A percentile compares a stretch with the other conserved stretches of the same genome.
Evolutionary conservation across 2,888 invertebrate species (phyloP).

Genomic region (Ecliptopera silaceata): DNA sequence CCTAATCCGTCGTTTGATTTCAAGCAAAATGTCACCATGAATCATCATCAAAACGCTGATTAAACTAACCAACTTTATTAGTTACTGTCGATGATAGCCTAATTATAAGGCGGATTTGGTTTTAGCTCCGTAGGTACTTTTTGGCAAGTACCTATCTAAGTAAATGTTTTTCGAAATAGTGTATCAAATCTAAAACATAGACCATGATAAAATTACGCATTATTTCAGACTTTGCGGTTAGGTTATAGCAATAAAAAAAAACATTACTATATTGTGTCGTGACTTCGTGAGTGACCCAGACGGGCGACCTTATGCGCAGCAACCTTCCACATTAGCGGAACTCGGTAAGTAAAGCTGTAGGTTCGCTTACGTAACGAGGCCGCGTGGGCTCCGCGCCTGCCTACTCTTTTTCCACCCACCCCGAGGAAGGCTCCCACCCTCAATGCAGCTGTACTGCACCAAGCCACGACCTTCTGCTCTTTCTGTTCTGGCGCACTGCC

Average conservation of each 20-base stretch:
- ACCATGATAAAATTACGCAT: too few species aligned
- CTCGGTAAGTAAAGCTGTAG: slow-evolving; percentile 48
- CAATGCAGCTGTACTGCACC: slow-evolving; percentile 64
- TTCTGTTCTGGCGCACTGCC: slow-evolving; percentile 46
- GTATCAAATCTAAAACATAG: too few species aligned
- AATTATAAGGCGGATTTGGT: too few species aligned
- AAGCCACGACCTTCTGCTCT: slow-evolving; percentile 62
- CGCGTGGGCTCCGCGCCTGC: slow-evolving; percentile 40
- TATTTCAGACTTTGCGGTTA: background rate
- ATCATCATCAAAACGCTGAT: too few species aligned
- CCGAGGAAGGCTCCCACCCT: slow-evolving; percentile 43
- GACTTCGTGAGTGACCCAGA: slow-evolving; percentile 62
- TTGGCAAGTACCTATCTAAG: too few species aligned
- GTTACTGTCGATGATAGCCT: too few species aligned
- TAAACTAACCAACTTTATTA: too few species aligned
- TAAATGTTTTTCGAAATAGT: too few species aligned
- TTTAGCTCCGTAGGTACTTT: too few species aligned
- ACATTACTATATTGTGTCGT: slow-evolving; percentile 40
- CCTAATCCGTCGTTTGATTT: too few species aligned
- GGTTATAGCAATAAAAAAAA: slow-evolving; percentile 22
- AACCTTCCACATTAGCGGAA: slow-evolving; percentile 73
- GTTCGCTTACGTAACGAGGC: slow-evolving; percentile 48
- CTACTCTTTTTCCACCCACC: slow-evolving; percentile 45
- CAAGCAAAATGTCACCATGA: too few species aligned
- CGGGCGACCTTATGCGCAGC: slow-evolving; percentile 67